Base-by-base conservation (phyloP, 2,113 vertebrate genomes). In the Pseudorhombus dupliciocellatus region DNA sequence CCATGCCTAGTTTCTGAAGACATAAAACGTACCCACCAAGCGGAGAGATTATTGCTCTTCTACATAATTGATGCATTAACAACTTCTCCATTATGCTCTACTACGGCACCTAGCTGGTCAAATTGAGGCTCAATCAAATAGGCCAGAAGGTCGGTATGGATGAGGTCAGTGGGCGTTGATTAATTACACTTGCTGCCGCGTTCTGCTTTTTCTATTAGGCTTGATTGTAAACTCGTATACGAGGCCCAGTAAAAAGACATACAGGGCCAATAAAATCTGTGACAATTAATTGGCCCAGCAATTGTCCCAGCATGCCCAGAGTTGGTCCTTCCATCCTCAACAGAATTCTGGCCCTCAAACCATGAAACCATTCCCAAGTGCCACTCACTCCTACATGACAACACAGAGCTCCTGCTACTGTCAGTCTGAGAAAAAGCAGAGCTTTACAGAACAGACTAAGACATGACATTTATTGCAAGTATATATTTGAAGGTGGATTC, bases 81-180 rank as follows among this genome's bases (percentile, higher is more conserved):
- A 64, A 25, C n/a, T 46, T 61, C 12, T 52, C 18, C 14, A 37
- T 59, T n/a, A 18, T 34, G 21, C 18, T 34, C 18, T 37, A n/a
- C 31, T 54, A 42, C 22, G 25, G 3, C 1, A 61, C 24, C 50
- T 70, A n/a, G 24, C 70, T 30, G 44, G 31, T 37, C 55, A 66
- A 53, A 28, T 25, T 66, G 66, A 56, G 26, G 60, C 65, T 56
- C 44, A 52, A 24, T 50, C 51, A 62, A 46, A 68, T n/a, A 53
- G 79, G n/a, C 40, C 28, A 62, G 44, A 34, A 51, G 40, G 66
- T 31, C 62, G 30, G 25, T 22, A 62, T 44, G 30, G n/a, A 2
- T 25, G 16, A 58, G 10, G 20, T 58, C 54, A 56, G 25, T 28
- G 24, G 24, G 24, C 16, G 18, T 56, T 56, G 20, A 56, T 58